Base-by-base conservation (phyloP, 2,797 vertebrate species). In the Ctenosaura bakeri region DNA sequence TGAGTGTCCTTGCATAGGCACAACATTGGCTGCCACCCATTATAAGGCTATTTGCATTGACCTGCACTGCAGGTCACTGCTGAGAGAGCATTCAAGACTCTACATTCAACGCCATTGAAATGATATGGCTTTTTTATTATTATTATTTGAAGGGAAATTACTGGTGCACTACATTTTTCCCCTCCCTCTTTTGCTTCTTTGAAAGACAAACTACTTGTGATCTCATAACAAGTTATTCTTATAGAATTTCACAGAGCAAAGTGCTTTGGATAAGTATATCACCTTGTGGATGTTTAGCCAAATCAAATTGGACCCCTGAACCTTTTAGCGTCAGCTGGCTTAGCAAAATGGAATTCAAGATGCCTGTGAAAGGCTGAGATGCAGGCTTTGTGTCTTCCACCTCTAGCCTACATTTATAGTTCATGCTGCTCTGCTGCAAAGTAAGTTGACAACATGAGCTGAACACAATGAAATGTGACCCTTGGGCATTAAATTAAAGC, bases 241-340 rank as follows among this genome's bases (percentile, higher is more conserved):
- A 87, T 7, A 46, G 59, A 83, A 90, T 92, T 95, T 84, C 92
- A 26, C 52, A 94, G 84, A 94, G 3, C 93, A 93, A 88, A 93
- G 82, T 69, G 77, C 52, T 79, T 91, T 88, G 92, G 88, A 91
- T 88, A 92, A 88, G 2, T 78, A 88, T 83, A 84, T 88, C 94
- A 91, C 92, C 94, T 87, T 77, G 90, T 73, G 62, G 66, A 93
- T 6, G 0, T 90, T 95, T 90, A 92, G 92, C 92, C 91, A 87
- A 35, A 94, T 86, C 90, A 95, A 66, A 92, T 64, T 95, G 38
- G 83, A 90, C 79, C 90, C 64, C 66, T 87, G 88, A 95, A 90
- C 89, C 22, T 81, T 24, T 89, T 90, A 0, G 56, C 71, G 0
- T 69, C 71, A 38, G 35, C 64, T 93, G 77, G 88, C 88, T 93